These are phyloP conservation scores for Apamea crenata DNA, from an alignment of 2,888 invertebrate species.

Conservation along the genomic window DNA sequence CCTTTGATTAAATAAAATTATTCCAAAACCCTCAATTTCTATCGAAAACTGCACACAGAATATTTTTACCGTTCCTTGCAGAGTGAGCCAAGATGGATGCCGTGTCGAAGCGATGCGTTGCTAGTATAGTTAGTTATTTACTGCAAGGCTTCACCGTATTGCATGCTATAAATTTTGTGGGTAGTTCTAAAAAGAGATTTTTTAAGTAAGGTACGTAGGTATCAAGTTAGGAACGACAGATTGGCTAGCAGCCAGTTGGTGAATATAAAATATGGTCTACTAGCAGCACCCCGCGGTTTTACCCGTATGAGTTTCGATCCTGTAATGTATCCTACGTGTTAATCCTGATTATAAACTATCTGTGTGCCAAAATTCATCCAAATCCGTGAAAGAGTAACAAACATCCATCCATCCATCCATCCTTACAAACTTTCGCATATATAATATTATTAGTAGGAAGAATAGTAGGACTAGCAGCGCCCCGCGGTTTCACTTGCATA, in stretches of 20 bases:
- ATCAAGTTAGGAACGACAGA: fast-evolving
- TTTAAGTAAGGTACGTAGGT: fast-evolving
- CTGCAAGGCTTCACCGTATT: slow-evolving; percentile 35
- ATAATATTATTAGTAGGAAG: no score
- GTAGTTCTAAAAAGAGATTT: slow-evolving; percentile 2
- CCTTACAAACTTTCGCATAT: no score
- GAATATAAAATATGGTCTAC: not conserved
- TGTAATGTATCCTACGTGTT: no score
- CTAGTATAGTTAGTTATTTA: slow-evolving; percentile 40
- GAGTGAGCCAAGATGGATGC: slow-evolving; percentile 32
- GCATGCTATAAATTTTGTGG: slow-evolving; percentile 47
- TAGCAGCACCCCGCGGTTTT: no score
- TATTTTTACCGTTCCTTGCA: slow-evolving; percentile 2
- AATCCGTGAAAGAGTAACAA: no score
- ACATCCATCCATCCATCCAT: no score
- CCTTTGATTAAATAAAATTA: not conserved
- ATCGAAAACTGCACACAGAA: not conserved
- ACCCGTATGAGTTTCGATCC: no score
- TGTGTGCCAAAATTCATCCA: no score
- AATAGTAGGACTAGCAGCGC: no score
- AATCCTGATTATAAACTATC: no score
- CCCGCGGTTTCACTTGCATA: no score
- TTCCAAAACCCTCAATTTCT: not conserved
- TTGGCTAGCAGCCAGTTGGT: not conserved
- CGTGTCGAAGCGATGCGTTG: not conserved